Evolutionary conservation across 2,888 invertebrate species (phyloP).

Genomic region (Mylabris sibirica): DNA sequence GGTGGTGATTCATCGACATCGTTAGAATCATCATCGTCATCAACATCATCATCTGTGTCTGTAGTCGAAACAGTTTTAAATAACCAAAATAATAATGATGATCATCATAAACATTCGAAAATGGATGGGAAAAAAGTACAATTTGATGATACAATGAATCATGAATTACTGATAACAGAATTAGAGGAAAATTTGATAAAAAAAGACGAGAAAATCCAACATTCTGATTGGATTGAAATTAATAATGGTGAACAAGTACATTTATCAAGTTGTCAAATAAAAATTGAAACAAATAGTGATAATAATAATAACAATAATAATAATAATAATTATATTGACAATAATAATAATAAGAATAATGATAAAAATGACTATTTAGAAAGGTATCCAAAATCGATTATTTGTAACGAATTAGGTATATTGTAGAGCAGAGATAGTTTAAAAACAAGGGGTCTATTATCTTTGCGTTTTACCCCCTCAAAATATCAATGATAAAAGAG

Average conservation of each 20-base stretch:
- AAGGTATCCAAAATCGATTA: constrained; percentile 21
- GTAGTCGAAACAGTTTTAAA: background rate
- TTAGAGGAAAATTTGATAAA: constrained; percentile 69
- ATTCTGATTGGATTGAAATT: constrained; percentile 66
- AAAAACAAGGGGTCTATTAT: no score
- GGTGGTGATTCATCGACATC: constrained; percentile 18
- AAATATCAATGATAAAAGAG: no score
- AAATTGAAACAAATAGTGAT: constrained; percentile 62
- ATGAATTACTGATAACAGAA: constrained; percentile 76
- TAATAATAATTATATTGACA: constrained; percentile 59
- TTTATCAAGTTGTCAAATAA: constrained; percentile 67
- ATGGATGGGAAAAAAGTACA: constrained; percentile 43
- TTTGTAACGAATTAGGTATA: no score
- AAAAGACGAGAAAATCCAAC: constrained; percentile 55
- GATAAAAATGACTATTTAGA: constrained; percentile 47
- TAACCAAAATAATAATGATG: constrained; percentile 10
- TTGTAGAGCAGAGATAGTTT: no score
- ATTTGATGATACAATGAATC: constrained; percentile 63
- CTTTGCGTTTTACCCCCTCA: no score
- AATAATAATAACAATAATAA: constrained; percentile 44
- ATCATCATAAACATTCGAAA: background rate
- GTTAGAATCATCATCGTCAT: background rate
- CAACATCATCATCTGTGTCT: background rate
- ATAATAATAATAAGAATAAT: constrained; percentile 53
- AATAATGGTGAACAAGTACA: constrained; percentile 66